These are phyloP conservation scores for Buathra laborator DNA, from an alignment of 2,888 invertebrate species.

Conservation along the genomic window DNA sequence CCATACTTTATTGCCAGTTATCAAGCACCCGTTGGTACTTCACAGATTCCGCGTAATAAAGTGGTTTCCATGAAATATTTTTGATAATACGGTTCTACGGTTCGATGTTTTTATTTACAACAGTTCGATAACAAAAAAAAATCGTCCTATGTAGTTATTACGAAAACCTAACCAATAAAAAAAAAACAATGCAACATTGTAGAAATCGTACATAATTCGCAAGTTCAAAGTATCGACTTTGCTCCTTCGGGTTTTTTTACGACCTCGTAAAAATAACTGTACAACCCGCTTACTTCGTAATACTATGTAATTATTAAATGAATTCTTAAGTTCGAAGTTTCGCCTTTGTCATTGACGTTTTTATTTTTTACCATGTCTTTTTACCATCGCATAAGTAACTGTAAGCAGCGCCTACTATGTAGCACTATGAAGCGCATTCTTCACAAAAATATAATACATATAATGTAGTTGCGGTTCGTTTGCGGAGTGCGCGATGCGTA, in stretches of 20 bases:
- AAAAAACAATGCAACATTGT: not conserved
- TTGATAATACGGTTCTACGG: no score
- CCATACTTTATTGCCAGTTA: no score
- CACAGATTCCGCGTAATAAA: no score
- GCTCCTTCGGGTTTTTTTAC: not conserved
- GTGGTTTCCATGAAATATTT: no score
- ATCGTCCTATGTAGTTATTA: no score
- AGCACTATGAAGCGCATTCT: conserved; percentile 13
- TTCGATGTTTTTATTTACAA: no score
- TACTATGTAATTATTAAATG: not conserved
- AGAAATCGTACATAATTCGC: not conserved
- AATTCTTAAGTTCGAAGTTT: not conserved
- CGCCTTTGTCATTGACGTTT: not conserved
- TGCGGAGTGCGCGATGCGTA: conserved; percentile 53
- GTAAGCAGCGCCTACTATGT: not conserved
- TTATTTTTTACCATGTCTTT: not conserved
- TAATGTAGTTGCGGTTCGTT: conserved; percentile 47
- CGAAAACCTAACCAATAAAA: not conserved
- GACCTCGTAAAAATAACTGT: not conserved
- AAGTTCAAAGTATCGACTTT: not conserved
- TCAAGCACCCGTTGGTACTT: no score
- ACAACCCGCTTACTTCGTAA: not conserved
- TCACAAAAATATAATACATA: conserved; percentile 26
- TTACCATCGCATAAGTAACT: not conserved
- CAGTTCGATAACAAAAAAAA: no score